These are phyloP conservation scores for Melanophora roralis DNA, from an alignment of 2,888 invertebrate genomes.

Conservation along the genomic window DNA sequence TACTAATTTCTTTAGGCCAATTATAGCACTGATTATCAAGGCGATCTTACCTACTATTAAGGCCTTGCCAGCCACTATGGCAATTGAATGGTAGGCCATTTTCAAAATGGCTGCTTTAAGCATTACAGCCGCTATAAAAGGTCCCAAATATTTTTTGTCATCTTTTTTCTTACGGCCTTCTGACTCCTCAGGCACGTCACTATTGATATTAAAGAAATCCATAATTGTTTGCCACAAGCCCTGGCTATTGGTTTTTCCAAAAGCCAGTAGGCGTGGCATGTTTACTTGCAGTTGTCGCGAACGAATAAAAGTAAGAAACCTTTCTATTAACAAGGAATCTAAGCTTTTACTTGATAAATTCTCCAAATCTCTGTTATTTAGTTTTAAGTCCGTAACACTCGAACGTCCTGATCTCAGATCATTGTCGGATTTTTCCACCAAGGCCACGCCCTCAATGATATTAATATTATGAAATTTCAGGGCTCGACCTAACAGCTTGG, in stretches of 20 bases:
- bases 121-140: slow-evolving; percentile 83
- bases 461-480: slow-evolving; percentile 81
- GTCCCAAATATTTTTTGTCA: slow-evolving; percentile 81
- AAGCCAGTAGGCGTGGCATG: slow-evolving; percentile 77
- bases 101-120: slow-evolving; percentile 85
- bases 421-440: slow-evolving; percentile 78
- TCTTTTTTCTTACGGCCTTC: slow-evolving; percentile 81
- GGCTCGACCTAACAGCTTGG: slow-evolving; percentile 82
- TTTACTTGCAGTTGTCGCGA: slow-evolving; percentile 80
- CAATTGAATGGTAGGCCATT: slow-evolving; percentile 86
- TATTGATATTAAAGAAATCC: slow-evolving; percentile 74
- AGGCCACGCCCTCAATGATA: slow-evolving; percentile 81
- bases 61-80: slow-evolving; percentile 88
- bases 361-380: slow-evolving; percentile 81
- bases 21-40: slow-evolving; percentile 85
- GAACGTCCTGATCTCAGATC: slow-evolving; percentile 73
- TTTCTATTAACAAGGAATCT: slow-evolving; percentile 80
- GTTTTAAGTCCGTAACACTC: slow-evolving; percentile 74
- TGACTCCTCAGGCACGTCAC: slow-evolving; percentile 67
- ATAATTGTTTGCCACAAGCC: slow-evolving; percentile 70
- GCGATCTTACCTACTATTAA: slow-evolving; percentile 90
- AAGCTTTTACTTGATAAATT: slow-evolving; percentile 81
- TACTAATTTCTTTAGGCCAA: slow-evolving; percentile 88
- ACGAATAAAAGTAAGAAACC: slow-evolving; percentile 80
- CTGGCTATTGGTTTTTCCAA: slow-evolving; percentile 77